Evolutionary conservation across 2,888 invertebrate genomes (phyloP).

Genomic region (Sylvicola cinctus): DNA sequence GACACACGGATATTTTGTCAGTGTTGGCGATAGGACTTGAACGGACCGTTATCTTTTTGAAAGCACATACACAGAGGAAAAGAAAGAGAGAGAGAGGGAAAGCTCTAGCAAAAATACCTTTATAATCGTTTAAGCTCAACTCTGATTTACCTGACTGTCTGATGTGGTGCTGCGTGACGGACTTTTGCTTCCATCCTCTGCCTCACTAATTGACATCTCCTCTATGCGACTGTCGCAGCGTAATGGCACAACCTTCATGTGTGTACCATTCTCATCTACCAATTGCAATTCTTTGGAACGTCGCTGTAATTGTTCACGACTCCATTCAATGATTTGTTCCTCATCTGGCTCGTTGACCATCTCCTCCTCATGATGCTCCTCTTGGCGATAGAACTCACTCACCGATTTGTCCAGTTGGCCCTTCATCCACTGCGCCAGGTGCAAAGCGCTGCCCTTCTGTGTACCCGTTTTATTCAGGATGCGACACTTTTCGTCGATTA

Average conservation of each 20-base stretch:
- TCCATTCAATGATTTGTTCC: slow-evolving; percentile 34
- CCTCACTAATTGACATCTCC: slow-evolving; percentile 24
- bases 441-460: slow-evolving; percentile 49
- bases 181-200: slow-evolving; percentile 33
- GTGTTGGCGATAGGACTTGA: slow-evolving; percentile 48
- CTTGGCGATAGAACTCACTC: slow-evolving; percentile 11
- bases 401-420: slow-evolving; percentile 39
- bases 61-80: slow-evolving; percentile 4
- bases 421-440: slow-evolving; percentile 64
- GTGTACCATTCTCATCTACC: slow-evolving; percentile 24
- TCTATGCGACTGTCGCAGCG: slow-evolving; percentile 25
- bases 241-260: not conserved
- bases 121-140: not conserved
- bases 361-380: slow-evolving; percentile 14
- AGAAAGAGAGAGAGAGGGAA: slow-evolving; percentile 2
- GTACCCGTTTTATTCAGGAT: slow-evolving; percentile 37
- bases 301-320: slow-evolving; percentile 47
- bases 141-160: slow-evolving; percentile 46
- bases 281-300: slow-evolving; percentile 47
- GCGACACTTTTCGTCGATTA: slow-evolving; percentile 41
- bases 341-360: slow-evolving; percentile 15
- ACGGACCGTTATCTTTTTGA: slow-evolving; percentile 45
- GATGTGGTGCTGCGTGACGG: slow-evolving; percentile 57
- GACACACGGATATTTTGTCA: slow-evolving; percentile 52
- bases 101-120: not conserved